Base-by-base conservation (phyloP, 1,140 invertebrate species). In the Chironomus tepperi region DNA sequence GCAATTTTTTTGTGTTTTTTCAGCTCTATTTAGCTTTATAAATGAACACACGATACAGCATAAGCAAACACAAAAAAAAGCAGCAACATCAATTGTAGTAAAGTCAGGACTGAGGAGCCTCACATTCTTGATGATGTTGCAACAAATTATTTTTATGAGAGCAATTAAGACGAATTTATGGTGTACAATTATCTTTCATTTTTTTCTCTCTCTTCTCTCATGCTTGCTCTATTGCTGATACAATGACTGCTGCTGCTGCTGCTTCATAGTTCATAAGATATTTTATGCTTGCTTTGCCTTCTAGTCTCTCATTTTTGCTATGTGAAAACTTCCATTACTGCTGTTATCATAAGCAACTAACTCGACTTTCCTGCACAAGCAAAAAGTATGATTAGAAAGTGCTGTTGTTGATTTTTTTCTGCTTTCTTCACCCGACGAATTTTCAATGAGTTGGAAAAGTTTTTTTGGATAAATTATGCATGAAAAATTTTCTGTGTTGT, bases 141-240 rank as follows among this genome's bases (percentile, higher is more conserved):
- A 70, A 70, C 65, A 70, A 70, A 70, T 70, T 70, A 70, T 70
- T 70, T 70, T 70, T 70, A 70, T 70, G 65, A 70, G 16, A 70
- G 65, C 65, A 70, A 70, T 70, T 70, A 70, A 70, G 65, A 70
- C 65, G 19, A 70, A 70, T 70, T 70, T 19, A 70, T 70, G 65
- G 65, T 70, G 65, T 70, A 70, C 19, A 70, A 70, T 70, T 70
- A 70, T 70, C 16, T 70, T 19, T 18, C 65, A 19, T 70, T 57
- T 57, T 57, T 57, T 57, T 47, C 43, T 47, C 43, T 47, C 43
- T 47, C 8, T 15, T 5, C n/a, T n/a, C 47, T 57, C 24, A 5
- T 34, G 24, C 24, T 34, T 34, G 24, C 24, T 34, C 5, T 5
- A 34, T 34, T 34, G 24, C 24, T 34, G 24, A 34, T 3, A 12